Percentiles rank a stretch among this genome's conserved stretches.
These are phyloP conservation scores for Chaitophorus viminalis DNA, from an alignment of 2,888 invertebrate species.

Conservation along the genomic window DNA sequence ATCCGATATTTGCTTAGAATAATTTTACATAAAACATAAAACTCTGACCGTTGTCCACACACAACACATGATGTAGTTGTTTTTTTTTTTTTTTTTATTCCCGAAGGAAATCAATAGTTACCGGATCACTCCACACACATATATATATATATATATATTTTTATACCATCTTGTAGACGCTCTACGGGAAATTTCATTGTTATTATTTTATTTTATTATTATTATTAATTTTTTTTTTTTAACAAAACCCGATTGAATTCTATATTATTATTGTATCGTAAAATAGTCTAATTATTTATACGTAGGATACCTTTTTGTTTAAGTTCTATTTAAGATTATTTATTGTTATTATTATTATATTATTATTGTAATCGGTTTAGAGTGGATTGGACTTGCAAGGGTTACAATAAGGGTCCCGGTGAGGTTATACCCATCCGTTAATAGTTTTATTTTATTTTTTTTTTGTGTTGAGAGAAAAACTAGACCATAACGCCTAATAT, in stretches of 20 bases:
- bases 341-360: conserved; percentile 49
- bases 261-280: background rate
- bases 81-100: conserved; percentile 35
- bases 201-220: conserved; percentile 31
- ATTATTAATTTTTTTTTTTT: conserved; percentile 14
- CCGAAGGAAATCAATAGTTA: conserved; percentile 62
- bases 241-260: conserved; percentile 19
- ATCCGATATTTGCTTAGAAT: background rate
- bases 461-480: conserved; percentile 29
- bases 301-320: conserved; percentile 34
- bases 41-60: background rate
- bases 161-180: background rate
- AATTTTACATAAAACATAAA: background rate
- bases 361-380: background rate
- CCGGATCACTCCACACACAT: conserved; percentile 55
- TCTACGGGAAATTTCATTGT: conserved; percentile 36
- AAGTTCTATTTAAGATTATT: conserved; percentile 41
- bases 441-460: conserved; percentile 19
- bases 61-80: background rate
- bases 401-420: no score
- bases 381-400: background rate
- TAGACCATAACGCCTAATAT: conserved; percentile 36
- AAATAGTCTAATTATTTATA: conserved; percentile 31
- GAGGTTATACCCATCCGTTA: background rate
- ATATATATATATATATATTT: conserved; percentile 21